Evolutionary conservation across 2,113 vertebrate species (phyloP).

Genomic region (Siniperca knerii): DNA sequence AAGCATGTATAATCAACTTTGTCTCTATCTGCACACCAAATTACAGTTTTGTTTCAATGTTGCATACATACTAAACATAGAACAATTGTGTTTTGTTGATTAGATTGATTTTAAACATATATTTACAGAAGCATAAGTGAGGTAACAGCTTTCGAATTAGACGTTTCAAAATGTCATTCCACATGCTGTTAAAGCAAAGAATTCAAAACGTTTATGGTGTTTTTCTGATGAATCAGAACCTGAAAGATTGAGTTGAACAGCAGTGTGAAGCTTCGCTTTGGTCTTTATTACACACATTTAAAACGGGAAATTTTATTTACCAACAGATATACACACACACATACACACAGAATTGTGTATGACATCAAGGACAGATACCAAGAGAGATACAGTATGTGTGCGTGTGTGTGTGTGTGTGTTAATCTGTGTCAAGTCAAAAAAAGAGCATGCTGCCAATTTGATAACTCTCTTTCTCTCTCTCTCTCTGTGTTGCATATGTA

Average conservation of each 20-base stretch:
- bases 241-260: background rate
- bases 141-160: background rate
- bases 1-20: background rate
- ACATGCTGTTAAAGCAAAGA: background rate
- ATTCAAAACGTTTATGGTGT: background rate
- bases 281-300: background rate
- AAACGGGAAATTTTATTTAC: background rate
- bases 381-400: background rate
- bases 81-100: background rate
- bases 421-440: slow-evolving; percentile 4
- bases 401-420: background rate
- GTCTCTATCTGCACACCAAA: background rate
- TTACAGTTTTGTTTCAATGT: background rate
- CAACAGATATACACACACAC: background rate
- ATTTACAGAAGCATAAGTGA: background rate
- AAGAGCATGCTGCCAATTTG: background rate
- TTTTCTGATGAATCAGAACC: background rate
- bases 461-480: background rate
- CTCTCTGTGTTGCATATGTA: slow-evolving; percentile 18
- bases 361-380: background rate
- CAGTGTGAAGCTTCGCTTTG: background rate
- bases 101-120: too few relatives aligned
- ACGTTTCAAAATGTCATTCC: background rate
- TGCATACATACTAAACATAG: background rate
- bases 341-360: background rate